Conservation (phyloP, 1,140 invertebrate genomes). For the Holotrichia oblita region DNA sequence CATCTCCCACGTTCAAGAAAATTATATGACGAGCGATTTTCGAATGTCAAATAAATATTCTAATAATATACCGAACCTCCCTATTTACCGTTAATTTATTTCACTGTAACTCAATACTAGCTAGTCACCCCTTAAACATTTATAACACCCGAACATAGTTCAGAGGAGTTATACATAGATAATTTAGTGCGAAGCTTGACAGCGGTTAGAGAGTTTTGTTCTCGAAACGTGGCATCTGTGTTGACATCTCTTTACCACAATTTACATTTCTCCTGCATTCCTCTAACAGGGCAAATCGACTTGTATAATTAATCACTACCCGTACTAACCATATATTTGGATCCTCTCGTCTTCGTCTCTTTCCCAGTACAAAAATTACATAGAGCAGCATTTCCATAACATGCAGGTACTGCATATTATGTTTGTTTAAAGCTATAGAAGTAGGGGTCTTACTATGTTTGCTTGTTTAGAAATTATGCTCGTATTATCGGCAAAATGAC, state of each 20-base stretch:
- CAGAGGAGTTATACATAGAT: not conserved
- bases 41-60: too few relatives aligned
- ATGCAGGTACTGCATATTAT: too few relatives aligned
- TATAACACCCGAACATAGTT: not conserved
- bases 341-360: too few relatives aligned
- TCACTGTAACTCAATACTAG: not conserved
- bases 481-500: slow-evolving; percentile 7
- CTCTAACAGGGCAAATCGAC: not conserved
- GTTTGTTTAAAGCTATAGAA: too few relatives aligned
- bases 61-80: too few relatives aligned
- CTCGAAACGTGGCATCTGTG: slow-evolving; percentile 11
- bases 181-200: not conserved
- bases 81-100: not conserved
- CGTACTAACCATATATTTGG: too few relatives aligned
- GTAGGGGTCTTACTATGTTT: too few relatives aligned
- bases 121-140: not conserved
- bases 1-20: too few relatives aligned
- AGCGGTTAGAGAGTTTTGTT: not conserved
- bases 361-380: too few relatives aligned
- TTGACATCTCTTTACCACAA: slow-evolving; percentile 1
- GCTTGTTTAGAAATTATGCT: not conserved
- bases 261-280: slow-evolving; percentile 7
- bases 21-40: too few relatives aligned
- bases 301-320: not conserved
- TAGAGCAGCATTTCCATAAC: too few relatives aligned